phyloP scores from a whole-genome alignment of 2,113 vertebrate species.

The Balaenoptera acutorostrata region DNA sequence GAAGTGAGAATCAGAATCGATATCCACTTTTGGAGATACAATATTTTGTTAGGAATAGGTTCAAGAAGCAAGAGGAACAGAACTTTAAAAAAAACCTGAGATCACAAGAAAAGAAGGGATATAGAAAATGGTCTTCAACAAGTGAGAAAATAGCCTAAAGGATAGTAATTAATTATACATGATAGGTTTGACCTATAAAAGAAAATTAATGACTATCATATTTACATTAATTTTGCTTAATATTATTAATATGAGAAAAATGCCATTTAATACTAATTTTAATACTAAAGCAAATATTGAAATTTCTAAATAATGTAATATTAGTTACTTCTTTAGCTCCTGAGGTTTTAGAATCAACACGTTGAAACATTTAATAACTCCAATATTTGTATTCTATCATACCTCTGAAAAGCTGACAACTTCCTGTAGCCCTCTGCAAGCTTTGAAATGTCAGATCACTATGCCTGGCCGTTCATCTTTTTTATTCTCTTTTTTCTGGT shows the following conservation, averaged over 20 bases:
- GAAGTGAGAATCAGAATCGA: background rate
- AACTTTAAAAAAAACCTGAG: background rate
- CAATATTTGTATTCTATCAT: conserved; percentile 33
- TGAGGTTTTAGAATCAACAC: conserved; percentile 35
- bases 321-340: conserved; percentile 34
- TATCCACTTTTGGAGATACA: background rate
- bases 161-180: background rate
- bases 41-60: background rate
- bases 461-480: background rate
- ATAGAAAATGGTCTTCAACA: background rate
- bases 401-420: background rate
- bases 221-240: conserved; percentile 52
- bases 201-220: conserved; percentile 17
- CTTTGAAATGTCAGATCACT: conserved; percentile 59
- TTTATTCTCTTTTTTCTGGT: conserved; percentile 30
- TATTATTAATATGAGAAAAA: conserved; percentile 47
- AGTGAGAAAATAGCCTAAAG: background rate
- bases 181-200: background rate
- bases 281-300: conserved; percentile 51
- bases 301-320: conserved; percentile 31
- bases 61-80: background rate
- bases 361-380: conserved; percentile 63
- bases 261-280: conserved; percentile 35
- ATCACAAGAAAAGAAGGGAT: background rate
- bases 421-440: conserved; percentile 39